Evolutionary conservation across 1,140 invertebrate species (phyloP).

Genomic region (Sinella curviseta): DNA sequence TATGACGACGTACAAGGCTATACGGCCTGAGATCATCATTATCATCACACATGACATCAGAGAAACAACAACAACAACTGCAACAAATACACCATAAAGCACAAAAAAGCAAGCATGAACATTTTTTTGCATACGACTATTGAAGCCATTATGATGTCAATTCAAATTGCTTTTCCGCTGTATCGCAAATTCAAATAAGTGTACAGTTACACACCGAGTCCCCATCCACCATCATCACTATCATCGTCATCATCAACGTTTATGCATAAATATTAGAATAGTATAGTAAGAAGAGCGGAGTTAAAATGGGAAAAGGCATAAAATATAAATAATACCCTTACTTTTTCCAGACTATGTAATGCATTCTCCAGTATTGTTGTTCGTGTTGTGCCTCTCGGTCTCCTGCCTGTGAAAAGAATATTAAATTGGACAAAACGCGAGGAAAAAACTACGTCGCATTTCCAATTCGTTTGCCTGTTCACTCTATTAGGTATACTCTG

Average conservation of each 20-base stretch:
- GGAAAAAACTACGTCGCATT: slow-evolving; percentile 7
- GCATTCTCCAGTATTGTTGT: neutral
- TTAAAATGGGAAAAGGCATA: neutral
- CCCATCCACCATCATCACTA: neutral
- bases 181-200: slow-evolving; percentile 3
- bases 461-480: neutral
- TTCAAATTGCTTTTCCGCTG: slow-evolving; percentile 7
- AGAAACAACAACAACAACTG: neutral
- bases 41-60: neutral
- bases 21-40: neutral
- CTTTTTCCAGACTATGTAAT: neutral
- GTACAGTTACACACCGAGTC: too few species aligned
- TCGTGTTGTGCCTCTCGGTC: neutral
- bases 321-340: neutral
- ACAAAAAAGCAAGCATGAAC: neutral
- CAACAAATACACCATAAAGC: neutral
- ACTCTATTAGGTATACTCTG: slow-evolving; percentile 5
- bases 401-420: slow-evolving; percentile 1
- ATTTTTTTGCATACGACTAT: neutral
- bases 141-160: slow-evolving; percentile 11
- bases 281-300: neutral
- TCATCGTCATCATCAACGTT: neutral
- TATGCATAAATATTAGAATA: slow-evolving; percentile 9
- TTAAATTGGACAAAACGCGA: neutral
- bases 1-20: neutral